phyloP scores from a whole-genome alignment of 2,113 vertebrate species.

The Melospiza melodia region DNA sequence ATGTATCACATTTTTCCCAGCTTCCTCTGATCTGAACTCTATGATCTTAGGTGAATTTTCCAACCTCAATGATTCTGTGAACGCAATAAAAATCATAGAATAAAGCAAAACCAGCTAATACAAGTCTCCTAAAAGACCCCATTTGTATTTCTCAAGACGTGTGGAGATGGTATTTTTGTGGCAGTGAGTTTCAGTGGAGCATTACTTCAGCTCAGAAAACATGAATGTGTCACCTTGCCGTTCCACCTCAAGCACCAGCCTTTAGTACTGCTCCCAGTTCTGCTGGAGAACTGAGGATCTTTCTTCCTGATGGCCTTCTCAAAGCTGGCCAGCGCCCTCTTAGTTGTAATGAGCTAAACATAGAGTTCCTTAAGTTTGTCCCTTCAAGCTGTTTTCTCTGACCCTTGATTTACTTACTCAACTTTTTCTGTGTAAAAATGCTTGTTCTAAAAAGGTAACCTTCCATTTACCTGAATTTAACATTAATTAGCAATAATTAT shows the following conservation, averaged over 20 bases:
- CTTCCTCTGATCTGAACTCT: background rate
- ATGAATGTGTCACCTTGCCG: background rate
- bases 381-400: background rate
- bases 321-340: background rate
- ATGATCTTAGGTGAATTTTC: background rate
- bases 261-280: background rate
- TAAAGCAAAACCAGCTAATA: background rate
- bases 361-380: background rate
- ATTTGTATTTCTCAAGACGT: fast-evolving
- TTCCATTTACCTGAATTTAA: background rate
- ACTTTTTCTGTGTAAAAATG: background rate
- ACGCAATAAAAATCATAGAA: background rate
- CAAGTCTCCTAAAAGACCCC: background rate
- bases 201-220: background rate
- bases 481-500: background rate
- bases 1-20: background rate
- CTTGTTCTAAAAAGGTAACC: background rate
- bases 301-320: background rate
- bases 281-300: background rate
- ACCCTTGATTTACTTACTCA: background rate
- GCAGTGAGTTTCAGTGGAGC: background rate
- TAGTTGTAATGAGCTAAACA: background rate
- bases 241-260: background rate
- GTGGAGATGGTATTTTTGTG: background rate
- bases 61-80: background rate